Base-by-base conservation (phyloP, 2,888 invertebrate genomes). In the Ochropleura leucogaster region DNA sequence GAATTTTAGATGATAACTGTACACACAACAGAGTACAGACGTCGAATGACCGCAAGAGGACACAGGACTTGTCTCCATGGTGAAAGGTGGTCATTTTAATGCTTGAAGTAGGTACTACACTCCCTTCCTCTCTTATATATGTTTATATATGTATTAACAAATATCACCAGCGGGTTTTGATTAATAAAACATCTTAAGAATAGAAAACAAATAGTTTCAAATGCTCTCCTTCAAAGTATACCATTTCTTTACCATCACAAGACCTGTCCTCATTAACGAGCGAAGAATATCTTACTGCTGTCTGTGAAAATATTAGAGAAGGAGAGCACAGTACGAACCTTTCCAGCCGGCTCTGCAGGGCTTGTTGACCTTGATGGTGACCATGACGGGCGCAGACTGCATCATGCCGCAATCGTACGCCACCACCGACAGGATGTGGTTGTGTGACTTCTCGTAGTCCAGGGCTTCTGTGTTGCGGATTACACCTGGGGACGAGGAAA, bases 391-490 rank as follows among this genome's bases (percentile, higher is more conserved):
- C 60, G 98, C 97, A 0, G 99, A 99, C 92, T 98, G 98, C 92
- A 98, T 98, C 98, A 99, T 99, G 65, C 99, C 99, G 94, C 99
- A 99, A 95, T 99, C 99, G 93, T 99, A 99, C 3, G 99, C 99
- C 79, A 99, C 99, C 79, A 99, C 99, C 51, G 99, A 99, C 68
- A 99, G 97, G 88, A 99, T 99, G 96, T 99, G 99, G 94, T 99
- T 99, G 96, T 99, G 99, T 10, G 98, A 98, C 80, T 98, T 97
- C 92, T 98, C 98, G 95, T 98, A 99, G 89, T 99, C 99, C 91
- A 99, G 96, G 0, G 99, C 98, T 90, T 99, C 99, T 0, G 99
- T 99, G 96, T 99, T 99, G 86, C 98, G 97, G 86, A 99, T 98
- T n/a, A 98, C 98, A 71, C 98, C 97, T 97, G 92, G 7, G 3